Evolutionary conservation across 2,113 vertebrate genomes (phyloP).

Genomic region (Cettia cetti): DNA sequence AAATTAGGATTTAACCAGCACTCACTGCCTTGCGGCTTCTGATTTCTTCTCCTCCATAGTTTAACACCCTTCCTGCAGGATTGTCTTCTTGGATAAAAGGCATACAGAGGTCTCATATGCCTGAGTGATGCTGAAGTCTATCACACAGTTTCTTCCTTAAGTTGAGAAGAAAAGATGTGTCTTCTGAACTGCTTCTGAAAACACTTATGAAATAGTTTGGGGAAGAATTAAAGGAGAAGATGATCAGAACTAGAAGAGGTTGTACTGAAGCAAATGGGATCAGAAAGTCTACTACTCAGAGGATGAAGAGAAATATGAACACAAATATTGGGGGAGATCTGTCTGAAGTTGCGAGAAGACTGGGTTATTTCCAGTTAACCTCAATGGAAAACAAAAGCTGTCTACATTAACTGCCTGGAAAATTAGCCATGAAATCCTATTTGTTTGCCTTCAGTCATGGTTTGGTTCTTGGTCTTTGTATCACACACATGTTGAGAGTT

Average conservation of each 20-base stretch:
- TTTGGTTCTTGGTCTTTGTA: neutral
- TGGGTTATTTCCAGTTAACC: neutral
- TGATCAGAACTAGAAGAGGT: neutral
- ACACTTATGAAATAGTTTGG: neutral
- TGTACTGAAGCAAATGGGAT: neutral
- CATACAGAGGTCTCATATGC: fast-evolving
- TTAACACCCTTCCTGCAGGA: fast-evolving
- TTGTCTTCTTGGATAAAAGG: neutral
- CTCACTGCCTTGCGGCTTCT: neutral
- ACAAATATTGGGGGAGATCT: neutral
- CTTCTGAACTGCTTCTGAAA: neutral
- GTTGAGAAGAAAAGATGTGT: neutral
- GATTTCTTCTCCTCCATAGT: neutral
- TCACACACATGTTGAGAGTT: neutral
- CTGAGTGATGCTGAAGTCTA: neutral
- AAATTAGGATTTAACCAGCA: neutral
- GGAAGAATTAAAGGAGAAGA: neutral
- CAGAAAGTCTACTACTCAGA: neutral
- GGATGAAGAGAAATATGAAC: neutral
- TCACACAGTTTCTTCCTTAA: neutral
- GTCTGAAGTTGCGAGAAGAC: neutral
- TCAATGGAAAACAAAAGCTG: neutral
- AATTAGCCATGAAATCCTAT: neutral
- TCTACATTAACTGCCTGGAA: neutral
- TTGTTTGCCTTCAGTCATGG: neutral